A percentile compares a stretch with the other conserved stretches of the same genome.
phyloP scores from a whole-genome alignment of 2,113 vertebrate genomes.

The Cynoglossus semilaevis region DNA sequence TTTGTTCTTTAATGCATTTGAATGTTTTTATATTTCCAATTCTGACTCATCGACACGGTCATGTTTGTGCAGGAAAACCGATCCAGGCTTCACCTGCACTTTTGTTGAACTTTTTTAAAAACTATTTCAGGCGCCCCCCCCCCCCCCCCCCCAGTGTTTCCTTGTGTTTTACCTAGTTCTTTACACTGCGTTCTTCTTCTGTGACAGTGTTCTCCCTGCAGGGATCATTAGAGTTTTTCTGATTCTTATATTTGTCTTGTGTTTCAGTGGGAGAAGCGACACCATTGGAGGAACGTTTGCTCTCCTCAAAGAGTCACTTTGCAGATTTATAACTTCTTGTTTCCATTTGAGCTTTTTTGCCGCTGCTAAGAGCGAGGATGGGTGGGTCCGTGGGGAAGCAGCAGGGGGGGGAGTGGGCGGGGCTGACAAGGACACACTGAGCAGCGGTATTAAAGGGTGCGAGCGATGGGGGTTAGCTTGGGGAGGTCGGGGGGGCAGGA shows the following conservation, averaged over 20 bases:
- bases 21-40: too few relatives aligned
- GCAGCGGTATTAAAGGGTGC: background rate
- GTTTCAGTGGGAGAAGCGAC: background rate
- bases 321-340: constrained; percentile 59
- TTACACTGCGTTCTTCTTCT: background rate
- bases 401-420: constrained; percentile 9
- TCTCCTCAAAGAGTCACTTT: constrained; percentile 22
- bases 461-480: constrained; percentile 9
- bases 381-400: constrained; percentile 3
- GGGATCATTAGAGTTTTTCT: background rate
- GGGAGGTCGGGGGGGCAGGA: constrained; percentile 27
- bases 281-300: constrained; percentile 7
- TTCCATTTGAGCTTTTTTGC: constrained; percentile 38
- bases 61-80: too few relatives aligned
- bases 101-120: too few relatives aligned
- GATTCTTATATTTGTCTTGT: background rate
- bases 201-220: background rate
- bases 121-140: too few relatives aligned
- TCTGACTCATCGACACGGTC: too few relatives aligned
- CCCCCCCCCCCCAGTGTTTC: too few relatives aligned
- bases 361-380: constrained; percentile 16
- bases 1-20: too few relatives aligned
- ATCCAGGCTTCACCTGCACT: too few relatives aligned
- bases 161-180: background rate
- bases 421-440: constrained; percentile 18